Base-by-base conservation (phyloP, 2,797 vertebrate genomes). In the Thamnophis elegans region DNA sequence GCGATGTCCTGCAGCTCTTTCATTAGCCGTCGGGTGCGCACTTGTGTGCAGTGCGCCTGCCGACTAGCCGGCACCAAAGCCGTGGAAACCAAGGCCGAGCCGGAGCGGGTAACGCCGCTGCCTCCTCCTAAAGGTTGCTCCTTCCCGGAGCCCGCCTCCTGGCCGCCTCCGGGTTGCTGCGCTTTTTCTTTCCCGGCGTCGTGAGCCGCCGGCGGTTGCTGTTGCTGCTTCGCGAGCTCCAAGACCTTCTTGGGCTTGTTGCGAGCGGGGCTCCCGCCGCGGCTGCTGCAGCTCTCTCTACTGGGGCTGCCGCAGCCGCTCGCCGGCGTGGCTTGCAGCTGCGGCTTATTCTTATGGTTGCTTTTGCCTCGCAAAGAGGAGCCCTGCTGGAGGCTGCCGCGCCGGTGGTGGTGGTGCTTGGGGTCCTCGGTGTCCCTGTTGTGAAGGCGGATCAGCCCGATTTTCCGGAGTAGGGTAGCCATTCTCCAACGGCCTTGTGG, bases 1-100 rank as follows among this genome's bases (percentile, higher is more conserved):
- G 98, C 97, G 97, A 99, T 99, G 98, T 99, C 99, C 98, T 99
- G 99, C 94, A 99, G 98, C 98, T 99, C 99, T 98, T 99, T 99
- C 99, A 99, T 99, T 97, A 99, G 98, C 94, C 99, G 97, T 94
- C 99, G 98, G 97, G 98, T 99, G 97, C 99, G 98, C 95, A 99
- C 99, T 97, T 99, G 99, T 95, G 99, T 98, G 98, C 99, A 99
- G 97, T 99, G 99, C 97, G 98, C 98, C 98, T 99, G 99, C 96
- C 98, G 98, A 97, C 98, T 98, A 95, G 98, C 98, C 88, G 99
- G 98, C 78, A 98, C 98, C 94, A 97, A 97, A 93, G 98, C 97
- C 53, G 96, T 94, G 65, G 92, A 95, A 85, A 73, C 93, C 93
- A 93, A 93, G 91, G 95, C 94, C 89, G 95, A 93, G 56, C 96